phyloP scores from a whole-genome alignment of 2,888 invertebrate genomes.

The Lomographa bimaculata region DNA sequence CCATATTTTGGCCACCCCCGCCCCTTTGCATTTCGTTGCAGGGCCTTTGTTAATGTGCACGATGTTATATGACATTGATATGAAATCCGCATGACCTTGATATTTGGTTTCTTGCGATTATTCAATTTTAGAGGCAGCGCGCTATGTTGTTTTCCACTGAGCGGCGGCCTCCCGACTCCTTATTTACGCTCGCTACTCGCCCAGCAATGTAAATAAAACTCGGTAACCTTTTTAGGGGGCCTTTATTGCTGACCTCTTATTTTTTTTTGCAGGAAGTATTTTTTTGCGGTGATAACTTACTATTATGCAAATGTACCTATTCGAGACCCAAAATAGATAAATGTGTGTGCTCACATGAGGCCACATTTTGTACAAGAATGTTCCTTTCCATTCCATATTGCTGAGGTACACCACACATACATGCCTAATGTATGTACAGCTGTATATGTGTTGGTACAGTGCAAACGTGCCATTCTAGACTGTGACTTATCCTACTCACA shows the following conservation, averaged over 20 bases:
- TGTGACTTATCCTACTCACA: slow-evolving; percentile 41
- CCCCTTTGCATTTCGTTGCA: slow-evolving; percentile 83
- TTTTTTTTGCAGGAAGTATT: slow-evolving; percentile 49
- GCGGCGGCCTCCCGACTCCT: slow-evolving; percentile 61
- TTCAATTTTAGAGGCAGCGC: slow-evolving; percentile 68
- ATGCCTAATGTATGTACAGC: slow-evolving; percentile 43
- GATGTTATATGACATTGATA: slow-evolving; percentile 82
- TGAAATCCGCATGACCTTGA: slow-evolving; percentile 83
- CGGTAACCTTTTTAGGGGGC: slow-evolving; percentile 59
- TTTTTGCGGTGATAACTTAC: slow-evolving; percentile 37
- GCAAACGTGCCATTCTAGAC: slow-evolving; percentile 47
- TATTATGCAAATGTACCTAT: slow-evolving; percentile 35
- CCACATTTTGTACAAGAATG: slow-evolving; percentile 25
- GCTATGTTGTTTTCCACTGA: slow-evolving; percentile 71
- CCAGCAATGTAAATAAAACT: slow-evolving; percentile 80
- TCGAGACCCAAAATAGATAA: slow-evolving; percentile 9
- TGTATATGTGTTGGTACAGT: slow-evolving; percentile 60
- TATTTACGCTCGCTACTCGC: slow-evolving; percentile 61
- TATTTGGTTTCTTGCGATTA: slow-evolving; percentile 79
- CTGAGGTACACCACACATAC: slow-evolving; percentile 49
- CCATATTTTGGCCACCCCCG: slow-evolving; percentile 80
- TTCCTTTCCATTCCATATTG: slow-evolving; percentile 30
- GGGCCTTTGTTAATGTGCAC: slow-evolving; percentile 83
- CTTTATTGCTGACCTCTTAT: slow-evolving; percentile 68
- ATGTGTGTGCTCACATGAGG: slow-evolving; percentile 17